Base-by-base conservation (phyloP, 53 echinoderm and acorn worm species). In the Holothuria scabra region DNA sequence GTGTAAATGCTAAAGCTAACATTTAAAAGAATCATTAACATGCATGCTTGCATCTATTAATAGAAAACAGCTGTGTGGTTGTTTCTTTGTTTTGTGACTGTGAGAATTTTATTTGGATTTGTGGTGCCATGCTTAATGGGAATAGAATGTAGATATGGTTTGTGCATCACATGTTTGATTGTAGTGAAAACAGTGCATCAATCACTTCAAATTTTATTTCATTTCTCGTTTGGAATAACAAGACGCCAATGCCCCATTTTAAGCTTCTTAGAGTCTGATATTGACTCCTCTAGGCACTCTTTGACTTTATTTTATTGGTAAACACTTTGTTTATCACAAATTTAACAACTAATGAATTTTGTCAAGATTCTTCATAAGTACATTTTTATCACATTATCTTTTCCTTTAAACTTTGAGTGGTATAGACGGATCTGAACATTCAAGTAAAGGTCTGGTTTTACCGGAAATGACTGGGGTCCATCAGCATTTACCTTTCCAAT, bases 161-260 rank as follows among this genome's bases (percentile, higher is more conserved):
- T 84, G 30, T 67, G 65, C 65, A 83, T 65, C 37, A 49, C 65
- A 28, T 28, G 63, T 41, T 65, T 20, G 44, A 25, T 28, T 65
- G 83, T 31, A 65, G 48, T 79, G 80, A 49, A n/a, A 58, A 30
- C 56, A 41, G 23, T 52, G 52, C 52, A 52, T 52, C 18, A 16
- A 18, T 52, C 52, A 52, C 52, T 0, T 52, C 52, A 52, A 52
- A 52, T 52, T 52, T 14, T 52, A 12, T 16, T 16, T 16, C 52
- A 16, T 52, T 52, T 18, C 52, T 52, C 16, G 8, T 52, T 52
- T 52, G 5, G 8, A 16, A 18, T 14, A 16, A 30, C 52, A 37
- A 8, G 16, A 52, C 14, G 18, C 18, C 14, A 0, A 41, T 52
- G 1, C 18, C 16, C 52, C 14, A 18, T 44, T 10, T 44, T 44